These are phyloP conservation scores for Vanessa atalanta DNA, from an alignment of 1,140 invertebrate genomes.

Conservation along the genomic window DNA sequence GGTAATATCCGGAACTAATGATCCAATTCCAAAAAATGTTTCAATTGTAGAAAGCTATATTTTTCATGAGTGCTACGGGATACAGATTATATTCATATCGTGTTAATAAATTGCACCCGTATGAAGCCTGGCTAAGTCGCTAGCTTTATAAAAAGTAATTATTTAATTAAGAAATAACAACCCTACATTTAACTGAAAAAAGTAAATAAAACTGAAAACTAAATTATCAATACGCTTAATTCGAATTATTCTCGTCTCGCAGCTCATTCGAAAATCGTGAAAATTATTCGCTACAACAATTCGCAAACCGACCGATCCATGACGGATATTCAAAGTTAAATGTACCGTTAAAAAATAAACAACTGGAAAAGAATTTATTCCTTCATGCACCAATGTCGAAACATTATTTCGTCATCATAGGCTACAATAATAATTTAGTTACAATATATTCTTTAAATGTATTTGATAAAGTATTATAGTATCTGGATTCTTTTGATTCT, in stretches of 20 bases:
- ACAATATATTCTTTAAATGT: too few relatives aligned
- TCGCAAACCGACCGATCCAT: slow-evolving; percentile 34
- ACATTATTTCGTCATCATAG: too few relatives aligned
- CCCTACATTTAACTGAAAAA: background rate
- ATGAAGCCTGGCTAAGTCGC: too few relatives aligned
- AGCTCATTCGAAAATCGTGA: slow-evolving; percentile 32
- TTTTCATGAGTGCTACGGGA: too few relatives aligned
- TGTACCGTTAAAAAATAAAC: slow-evolving; percentile 40
- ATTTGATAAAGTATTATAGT: too few relatives aligned
- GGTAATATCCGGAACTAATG: too few relatives aligned
- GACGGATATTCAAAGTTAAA: slow-evolving; percentile 39
- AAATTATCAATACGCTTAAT: slow-evolving; percentile 27
- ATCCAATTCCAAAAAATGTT: too few relatives aligned
- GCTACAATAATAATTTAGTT: too few relatives aligned
- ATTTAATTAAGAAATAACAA: background rate
- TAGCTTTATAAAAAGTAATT: background rate
- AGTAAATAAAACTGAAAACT: background rate
- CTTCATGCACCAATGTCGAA: slow-evolving; percentile 7
- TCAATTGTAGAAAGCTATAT: too few relatives aligned
- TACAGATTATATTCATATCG: too few relatives aligned
- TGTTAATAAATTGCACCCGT: too few relatives aligned
- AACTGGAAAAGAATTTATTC: slow-evolving; percentile 26
- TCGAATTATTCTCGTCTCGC: slow-evolving; percentile 31
- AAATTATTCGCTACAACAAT: slow-evolving; percentile 38
- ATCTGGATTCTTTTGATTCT: background rate